Base-by-base conservation (phyloP, 2,888 invertebrate genomes). In the Metacarcinus magister region DNA sequence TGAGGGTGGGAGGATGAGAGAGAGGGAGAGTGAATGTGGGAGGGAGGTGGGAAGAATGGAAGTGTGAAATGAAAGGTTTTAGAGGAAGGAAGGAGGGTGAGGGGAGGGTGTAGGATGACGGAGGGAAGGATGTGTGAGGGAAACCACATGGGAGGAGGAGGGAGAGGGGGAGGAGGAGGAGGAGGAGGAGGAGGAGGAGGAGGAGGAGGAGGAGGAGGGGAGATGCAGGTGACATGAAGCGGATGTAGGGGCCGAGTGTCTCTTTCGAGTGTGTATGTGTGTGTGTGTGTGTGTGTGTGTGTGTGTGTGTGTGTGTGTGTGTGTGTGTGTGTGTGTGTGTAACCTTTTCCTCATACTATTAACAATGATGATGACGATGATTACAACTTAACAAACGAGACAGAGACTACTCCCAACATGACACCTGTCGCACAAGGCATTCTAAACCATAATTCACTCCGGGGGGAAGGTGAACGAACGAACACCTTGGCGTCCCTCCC, bases 201-300 rank as follows among this genome's bases (percentile, higher is more conserved):
- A n/a, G 1, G 13, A 54, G 1, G 54, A 7, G 54, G 54, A 16
- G 54, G 16, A 7, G 8, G 48, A 48, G 48, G 4, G 8, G 10
- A 54, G 54, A 16, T 54, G 54, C 10, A 7, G 10, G 10, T 54
- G 54, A 54, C 54, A 54, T 54, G 54, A 54, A 54, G 54, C 8
- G 54, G 54, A 16, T 54, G 10, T 48, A 7, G 10, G 4, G 48
- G 4, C 5, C 10, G 48, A 7, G 48, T 48, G 48, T 48, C 13
- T 54, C 13, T 54, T 10, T 67, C 7, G 67, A 23, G 67, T 67
- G 67, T 67, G 67, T 67, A 23, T 67, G 67, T 67, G 67, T 67
- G 67, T 67, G 67, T 67, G 67, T 67, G 67, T 67, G 67, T 67
- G 67, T 67, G 67, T 67, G 67, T 67, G 67, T 67, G 67, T 67